phyloP scores from a whole-genome alignment of 2,888 invertebrate species.

The Thelaira solivaga region DNA sequence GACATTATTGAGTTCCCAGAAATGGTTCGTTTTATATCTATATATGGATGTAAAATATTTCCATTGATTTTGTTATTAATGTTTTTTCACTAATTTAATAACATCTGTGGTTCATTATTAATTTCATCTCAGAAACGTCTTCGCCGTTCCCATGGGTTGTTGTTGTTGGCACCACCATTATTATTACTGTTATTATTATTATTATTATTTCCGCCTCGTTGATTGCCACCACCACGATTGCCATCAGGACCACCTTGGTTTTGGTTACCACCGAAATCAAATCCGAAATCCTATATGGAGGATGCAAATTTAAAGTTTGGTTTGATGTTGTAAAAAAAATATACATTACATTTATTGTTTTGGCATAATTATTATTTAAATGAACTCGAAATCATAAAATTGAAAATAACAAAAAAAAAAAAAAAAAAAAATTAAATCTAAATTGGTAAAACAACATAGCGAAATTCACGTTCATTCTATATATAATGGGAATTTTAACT shows the following conservation, averaged over 20 bases:
- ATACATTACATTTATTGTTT: constrained; percentile 40
- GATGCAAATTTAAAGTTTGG: constrained; percentile 61
- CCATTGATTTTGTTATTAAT: constrained; percentile 18
- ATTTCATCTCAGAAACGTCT: constrained; percentile 75
- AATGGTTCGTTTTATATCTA: constrained; percentile 6
- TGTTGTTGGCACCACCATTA: constrained; percentile 61
- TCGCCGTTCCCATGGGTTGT: constrained; percentile 75
- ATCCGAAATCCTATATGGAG: constrained; percentile 65
- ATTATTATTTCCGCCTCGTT: constrained; percentile 69
- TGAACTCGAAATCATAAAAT: constrained; percentile 37
- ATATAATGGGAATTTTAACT: too few species aligned
- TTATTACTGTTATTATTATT: constrained; percentile 62
- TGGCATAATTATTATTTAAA: constrained; percentile 44
- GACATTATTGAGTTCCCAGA: constrained; percentile 14
- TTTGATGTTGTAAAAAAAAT: constrained; percentile 60
- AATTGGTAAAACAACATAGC: too few species aligned
- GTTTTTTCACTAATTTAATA: constrained; percentile 31
- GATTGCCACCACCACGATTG: constrained; percentile 73
- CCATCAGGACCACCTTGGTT: constrained; percentile 72
- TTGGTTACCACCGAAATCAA: constrained; percentile 76
- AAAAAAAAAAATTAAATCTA: constrained; percentile 19
- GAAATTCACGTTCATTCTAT: too few species aligned
- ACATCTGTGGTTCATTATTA: constrained; percentile 34
- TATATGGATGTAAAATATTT: background rate
- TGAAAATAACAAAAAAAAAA: constrained; percentile 27